Base-by-base conservation (phyloP, 2,797 vertebrate species). In the Anolis apletophallus region DNA sequence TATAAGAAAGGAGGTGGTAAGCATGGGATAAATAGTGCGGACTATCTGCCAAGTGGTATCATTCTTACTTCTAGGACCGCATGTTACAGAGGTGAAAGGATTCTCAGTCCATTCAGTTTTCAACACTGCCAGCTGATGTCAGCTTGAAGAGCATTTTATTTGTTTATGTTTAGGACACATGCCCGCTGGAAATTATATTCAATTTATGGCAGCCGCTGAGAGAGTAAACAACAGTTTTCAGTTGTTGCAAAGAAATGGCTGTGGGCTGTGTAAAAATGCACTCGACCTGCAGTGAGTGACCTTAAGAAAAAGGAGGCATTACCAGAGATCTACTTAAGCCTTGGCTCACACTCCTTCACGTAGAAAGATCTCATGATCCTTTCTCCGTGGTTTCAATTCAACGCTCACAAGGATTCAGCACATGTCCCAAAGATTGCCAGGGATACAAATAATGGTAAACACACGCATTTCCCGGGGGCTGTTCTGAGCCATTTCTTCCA, bases 1-100 rank as follows among this genome's bases (percentile, higher is more conserved):
- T 67, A 34, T 81, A 50, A 32, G 13, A 72, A 78, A 21, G 16
- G 19, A 71, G n/a, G 17, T 0, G 40, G 6, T 0, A 6, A 86
- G 50, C 17, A 14, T 29, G 26, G 46, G 61, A 77, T 57, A n/a
- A 26, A 34, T 57, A 36, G 46, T 23, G 64, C 3, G 19, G 54
- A n/a, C 67, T 78, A 79, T 61, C 55, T 90, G 77, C 52, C 55
- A 12, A 73, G 83, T 73, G 2, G 14, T 26, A 77, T 67, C 26
- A 78, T 64, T 69, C 61, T 50, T 72, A 13, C 57, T 79, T 46
- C 9, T 67, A 55, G 10, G 57, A 19, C n/a, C 55, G n/a, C 46
- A 36, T 83, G 36, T 52, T 64, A 2, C 40, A 89, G 59, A 90
- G 36, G n/a, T 88, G 67, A 82, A 87, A 89, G 57, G 85, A 85